Base-by-base conservation (phyloP, 23 tunicate genomes). In the Botrylloides violaceus region DNA sequence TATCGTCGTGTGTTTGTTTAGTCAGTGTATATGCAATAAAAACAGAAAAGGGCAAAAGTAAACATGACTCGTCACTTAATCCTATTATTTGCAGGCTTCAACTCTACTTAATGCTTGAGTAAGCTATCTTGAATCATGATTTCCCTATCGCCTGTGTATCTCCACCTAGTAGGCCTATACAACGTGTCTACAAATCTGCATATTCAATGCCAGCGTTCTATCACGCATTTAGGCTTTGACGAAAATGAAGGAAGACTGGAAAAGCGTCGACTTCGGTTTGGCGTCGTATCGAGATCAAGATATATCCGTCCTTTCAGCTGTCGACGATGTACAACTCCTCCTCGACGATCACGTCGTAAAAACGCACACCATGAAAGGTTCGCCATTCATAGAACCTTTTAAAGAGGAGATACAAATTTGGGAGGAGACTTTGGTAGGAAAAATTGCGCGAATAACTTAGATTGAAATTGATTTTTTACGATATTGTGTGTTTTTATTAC, bases 361-460 rank as follows among this genome's bases (percentile, higher is more conserved):
- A 71, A 87, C 95, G 0, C 95, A 87, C 75, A 87, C 95, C 0
- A 87, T 87, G 95, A 87, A 87, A 53, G 95, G 95, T 26, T 87
- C 95, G 23, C 95, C 95, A 15, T 87, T 87, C 48, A 87, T 87
- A 36, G 79, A 76, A 24, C 95, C 95, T 2, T 87, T 87, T 48
- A 80, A 75, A 28, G 86, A 81, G 25, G 95, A 87, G 70, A 87
- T 87, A 50, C 87, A 80, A 15, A 71, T 73, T 27, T 87, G 95
- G 95, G 95, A 87, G 76, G 84, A 80, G 19, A 80, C 76, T 25
- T 39, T 87, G 82, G 95, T 87, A 43, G 75, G 60, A 50, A 7
- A 57, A 32, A 22, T 27, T 71, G 53, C 53, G 53, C 53, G 53
- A 43, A 43, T 43, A 43, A 43, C 15, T 43, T n/a, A n/a, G n/a